These are phyloP conservation scores for Meganola albula DNA, from an alignment of 2,888 invertebrate genomes.

Conservation along the genomic window DNA sequence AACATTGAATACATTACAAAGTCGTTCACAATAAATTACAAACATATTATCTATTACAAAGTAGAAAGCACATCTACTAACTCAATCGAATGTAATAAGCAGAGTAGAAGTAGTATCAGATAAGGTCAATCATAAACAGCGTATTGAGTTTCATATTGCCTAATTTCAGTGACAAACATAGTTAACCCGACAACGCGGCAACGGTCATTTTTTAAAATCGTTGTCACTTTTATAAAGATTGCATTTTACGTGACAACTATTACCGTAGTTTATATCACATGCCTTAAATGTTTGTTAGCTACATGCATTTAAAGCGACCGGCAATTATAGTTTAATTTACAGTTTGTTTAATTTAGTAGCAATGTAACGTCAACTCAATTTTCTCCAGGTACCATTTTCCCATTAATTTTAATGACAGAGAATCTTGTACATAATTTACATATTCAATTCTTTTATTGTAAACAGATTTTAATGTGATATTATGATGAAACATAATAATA, in stretches of 20 bases:
- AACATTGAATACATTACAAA: slow-evolving; percentile 23
- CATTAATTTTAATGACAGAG: background rate
- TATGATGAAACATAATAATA: too few relatives aligned
- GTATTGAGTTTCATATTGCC: slow-evolving; percentile 40
- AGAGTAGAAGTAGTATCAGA: slow-evolving; percentile 30
- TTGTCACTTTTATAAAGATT: slow-evolving; percentile 8
- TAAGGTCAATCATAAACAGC: slow-evolving; percentile 41
- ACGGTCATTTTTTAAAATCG: too few relatives aligned
- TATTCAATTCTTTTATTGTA: background rate
- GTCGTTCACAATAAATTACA: slow-evolving; percentile 30
- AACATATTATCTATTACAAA: slow-evolving; percentile 28
- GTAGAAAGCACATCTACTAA: slow-evolving; percentile 40
- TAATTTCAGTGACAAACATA: slow-evolving; percentile 29
- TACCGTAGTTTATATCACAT: too few relatives aligned
- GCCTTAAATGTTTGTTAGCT: too few relatives aligned
- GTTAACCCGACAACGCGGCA: slow-evolving; percentile 19
- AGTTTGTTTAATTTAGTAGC: too few relatives aligned
- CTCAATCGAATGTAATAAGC: slow-evolving; percentile 32
- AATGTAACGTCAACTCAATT: background rate
- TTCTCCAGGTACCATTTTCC: background rate
- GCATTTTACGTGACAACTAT: too few relatives aligned
- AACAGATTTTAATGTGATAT: background rate
- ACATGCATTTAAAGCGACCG: too few relatives aligned
- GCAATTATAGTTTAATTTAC: background rate
- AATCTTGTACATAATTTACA: background rate